Evolutionary conservation across 2,797 vertebrate species (phyloP).

Genomic region (Fringilla coelebs): DNA sequence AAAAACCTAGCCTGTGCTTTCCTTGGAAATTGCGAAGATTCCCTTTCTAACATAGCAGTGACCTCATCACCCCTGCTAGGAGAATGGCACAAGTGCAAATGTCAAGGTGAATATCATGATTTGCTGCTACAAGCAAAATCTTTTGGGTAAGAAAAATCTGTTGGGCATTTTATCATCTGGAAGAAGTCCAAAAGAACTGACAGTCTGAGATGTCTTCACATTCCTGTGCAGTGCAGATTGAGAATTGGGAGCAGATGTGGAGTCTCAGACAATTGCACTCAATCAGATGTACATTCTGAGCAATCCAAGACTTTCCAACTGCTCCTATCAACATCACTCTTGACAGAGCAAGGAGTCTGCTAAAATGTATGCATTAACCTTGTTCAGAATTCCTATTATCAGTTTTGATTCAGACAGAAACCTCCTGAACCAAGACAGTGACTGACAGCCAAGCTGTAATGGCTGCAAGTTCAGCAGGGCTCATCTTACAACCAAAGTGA

Average conservation of each 20-base stretch:
- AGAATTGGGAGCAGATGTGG: neutral
- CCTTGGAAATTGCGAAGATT: neutral
- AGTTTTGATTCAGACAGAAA: neutral
- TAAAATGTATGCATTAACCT: neutral
- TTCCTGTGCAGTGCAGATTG: neutral
- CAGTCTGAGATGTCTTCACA: neutral
- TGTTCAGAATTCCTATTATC: neutral
- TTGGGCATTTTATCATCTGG: neutral
- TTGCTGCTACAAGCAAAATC: neutral
- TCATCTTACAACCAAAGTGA: neutral
- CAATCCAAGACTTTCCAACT: neutral
- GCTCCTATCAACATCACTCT: neutral
- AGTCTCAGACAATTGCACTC: neutral
- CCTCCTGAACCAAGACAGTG: neutral
- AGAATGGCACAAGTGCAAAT: neutral
- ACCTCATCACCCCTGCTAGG: neutral
- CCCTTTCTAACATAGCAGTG: neutral
- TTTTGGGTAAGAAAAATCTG: neutral
- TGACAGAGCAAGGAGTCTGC: neutral
- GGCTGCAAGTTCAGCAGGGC: neutral
- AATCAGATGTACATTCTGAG: neutral
- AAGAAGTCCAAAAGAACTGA: neutral
- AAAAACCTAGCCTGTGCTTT: neutral
- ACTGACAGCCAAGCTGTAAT: neutral
- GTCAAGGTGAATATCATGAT: neutral